Percentiles rank a stretch among this genome's conserved stretches.
phyloP scores from a whole-genome alignment of 1,140 invertebrate species.

The Cyphomyrmex costatus region DNA sequence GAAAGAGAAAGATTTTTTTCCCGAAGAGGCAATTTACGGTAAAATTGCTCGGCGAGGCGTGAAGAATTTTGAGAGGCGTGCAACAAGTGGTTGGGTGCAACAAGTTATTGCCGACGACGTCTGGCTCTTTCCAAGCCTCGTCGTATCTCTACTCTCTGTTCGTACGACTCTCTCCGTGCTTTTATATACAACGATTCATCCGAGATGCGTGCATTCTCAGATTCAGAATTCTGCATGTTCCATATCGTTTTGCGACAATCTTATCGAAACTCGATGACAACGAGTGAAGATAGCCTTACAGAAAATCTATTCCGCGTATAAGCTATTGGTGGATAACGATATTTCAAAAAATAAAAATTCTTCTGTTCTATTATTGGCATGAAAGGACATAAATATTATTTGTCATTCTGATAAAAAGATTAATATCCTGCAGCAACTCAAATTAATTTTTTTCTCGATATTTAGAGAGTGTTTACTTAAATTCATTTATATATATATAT shows the following conservation, averaged over 20 bases:
- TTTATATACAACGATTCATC: slow-evolving; percentile 37
- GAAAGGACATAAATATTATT: slow-evolving; percentile 10
- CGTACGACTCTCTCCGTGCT: slow-evolving; percentile 50
- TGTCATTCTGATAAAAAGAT: background rate
- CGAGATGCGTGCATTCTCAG: slow-evolving; percentile 57
- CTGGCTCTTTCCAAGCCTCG: slow-evolving; percentile 74
- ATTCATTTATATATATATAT: too few relatives aligned
- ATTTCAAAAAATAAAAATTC: background rate
- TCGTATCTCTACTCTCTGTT: slow-evolving; percentile 39
- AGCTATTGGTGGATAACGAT: background rate
- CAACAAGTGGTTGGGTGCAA: slow-evolving; percentile 84
- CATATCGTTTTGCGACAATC: slow-evolving; percentile 60
- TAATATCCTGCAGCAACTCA: background rate
- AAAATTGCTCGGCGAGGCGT: slow-evolving; percentile 82
- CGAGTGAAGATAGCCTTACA: background rate
- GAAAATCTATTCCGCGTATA: slow-evolving; percentile 12
- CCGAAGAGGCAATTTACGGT: slow-evolving; percentile 81
- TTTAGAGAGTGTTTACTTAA: background rate
- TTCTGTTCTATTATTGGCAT: background rate
- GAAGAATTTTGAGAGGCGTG: slow-evolving; percentile 84
- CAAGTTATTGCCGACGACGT: slow-evolving; percentile 82
- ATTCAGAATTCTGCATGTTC: slow-evolving; percentile 66
- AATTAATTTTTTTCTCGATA: background rate
- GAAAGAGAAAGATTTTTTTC: slow-evolving; percentile 71
- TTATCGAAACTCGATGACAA: slow-evolving; percentile 13